Percentiles rank a stretch among this genome's conserved stretches.
These are phyloP conservation scores for Pleuronectes platessa DNA, from an alignment of 2,113 vertebrate species.

Conservation along the genomic window DNA sequence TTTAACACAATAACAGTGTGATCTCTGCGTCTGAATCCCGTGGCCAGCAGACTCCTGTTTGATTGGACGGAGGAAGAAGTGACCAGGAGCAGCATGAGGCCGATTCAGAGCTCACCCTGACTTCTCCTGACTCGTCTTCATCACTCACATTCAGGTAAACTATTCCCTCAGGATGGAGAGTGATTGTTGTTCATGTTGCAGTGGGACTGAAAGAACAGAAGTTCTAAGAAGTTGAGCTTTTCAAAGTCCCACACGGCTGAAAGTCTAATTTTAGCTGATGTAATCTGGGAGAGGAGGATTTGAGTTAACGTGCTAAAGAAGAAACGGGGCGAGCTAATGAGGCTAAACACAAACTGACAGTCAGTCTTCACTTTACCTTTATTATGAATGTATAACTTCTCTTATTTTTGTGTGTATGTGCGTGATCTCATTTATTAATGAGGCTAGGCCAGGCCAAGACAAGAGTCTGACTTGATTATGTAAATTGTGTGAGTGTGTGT, in stretches of 20 bases:
- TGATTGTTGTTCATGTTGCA: background rate
- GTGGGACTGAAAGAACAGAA: background rate
- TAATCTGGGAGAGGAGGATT: slow-evolving; percentile 68
- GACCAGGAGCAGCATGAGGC: slow-evolving; percentile 20
- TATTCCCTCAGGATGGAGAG: no score
- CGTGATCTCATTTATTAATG: no score
- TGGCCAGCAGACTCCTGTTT: background rate
- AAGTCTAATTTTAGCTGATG: slow-evolving; percentile 57
- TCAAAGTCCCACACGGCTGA: slow-evolving; percentile 1
- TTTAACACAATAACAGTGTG: background rate
- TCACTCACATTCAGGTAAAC: slow-evolving; percentile 51
- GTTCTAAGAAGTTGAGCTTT: background rate
- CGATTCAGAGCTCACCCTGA: slow-evolving; percentile 21
- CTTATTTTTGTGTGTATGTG: no score
- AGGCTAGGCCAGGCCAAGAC: no score
- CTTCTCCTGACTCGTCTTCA: slow-evolving; percentile 8
- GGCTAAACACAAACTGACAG: slow-evolving; percentile 2
- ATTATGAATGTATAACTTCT: no score
- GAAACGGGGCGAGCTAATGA: slow-evolving; percentile 17
- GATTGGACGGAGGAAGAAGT: background rate
- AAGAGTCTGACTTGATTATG: no score
- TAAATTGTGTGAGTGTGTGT: no score
- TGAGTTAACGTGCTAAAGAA: slow-evolving; percentile 41
- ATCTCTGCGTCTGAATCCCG: background rate
- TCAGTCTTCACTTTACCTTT: no score